Conservation (phyloP, 2,113 vertebrate genomes). For the Synodontis membranacea region DNA sequence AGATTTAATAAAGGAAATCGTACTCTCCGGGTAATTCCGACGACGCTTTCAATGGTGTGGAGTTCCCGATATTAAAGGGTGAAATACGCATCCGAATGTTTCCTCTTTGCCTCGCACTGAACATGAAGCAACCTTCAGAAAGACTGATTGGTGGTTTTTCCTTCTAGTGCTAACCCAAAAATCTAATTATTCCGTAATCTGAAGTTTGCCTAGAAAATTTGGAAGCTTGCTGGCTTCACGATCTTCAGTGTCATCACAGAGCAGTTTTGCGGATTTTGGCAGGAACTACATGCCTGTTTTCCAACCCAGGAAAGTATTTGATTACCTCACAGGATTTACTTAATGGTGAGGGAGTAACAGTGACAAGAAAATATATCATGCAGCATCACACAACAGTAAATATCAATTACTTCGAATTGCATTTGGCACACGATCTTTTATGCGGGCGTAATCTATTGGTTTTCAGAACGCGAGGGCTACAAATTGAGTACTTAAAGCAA, state of each 20-base stretch:
- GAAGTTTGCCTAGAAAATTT: conserved; percentile 15
- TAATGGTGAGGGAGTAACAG: conserved; percentile 13
- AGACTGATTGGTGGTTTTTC: conserved; percentile 25
- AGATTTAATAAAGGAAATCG: neutral
- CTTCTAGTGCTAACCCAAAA: conserved; percentile 15
- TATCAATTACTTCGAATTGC: conserved; percentile 9
- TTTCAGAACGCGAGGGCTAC: neutral
- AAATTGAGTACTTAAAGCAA: neutral
- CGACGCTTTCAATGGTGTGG: conserved; percentile 40
- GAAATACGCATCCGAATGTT: neutral
- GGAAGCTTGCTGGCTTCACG: conserved; percentile 7
- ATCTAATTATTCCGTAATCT: conserved; percentile 3
- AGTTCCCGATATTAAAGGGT: conserved; percentile 4
- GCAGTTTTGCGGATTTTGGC: conserved; percentile 17
- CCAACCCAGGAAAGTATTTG: conserved; percentile 19
- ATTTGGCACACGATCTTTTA: conserved; percentile 12
- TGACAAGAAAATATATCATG: conserved; percentile 25
- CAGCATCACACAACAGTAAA: conserved; percentile 21
- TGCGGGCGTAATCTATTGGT: neutral
- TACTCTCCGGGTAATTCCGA: conserved; percentile 20
- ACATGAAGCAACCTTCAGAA: neutral
- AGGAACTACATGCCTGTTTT: neutral
- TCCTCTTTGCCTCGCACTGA: neutral
- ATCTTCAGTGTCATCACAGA: conserved; percentile 22
- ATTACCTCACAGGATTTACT: conserved; percentile 26